phyloP scores from a whole-genome alignment of 2,888 invertebrate genomes.

The Mythimna lalbum region DNA sequence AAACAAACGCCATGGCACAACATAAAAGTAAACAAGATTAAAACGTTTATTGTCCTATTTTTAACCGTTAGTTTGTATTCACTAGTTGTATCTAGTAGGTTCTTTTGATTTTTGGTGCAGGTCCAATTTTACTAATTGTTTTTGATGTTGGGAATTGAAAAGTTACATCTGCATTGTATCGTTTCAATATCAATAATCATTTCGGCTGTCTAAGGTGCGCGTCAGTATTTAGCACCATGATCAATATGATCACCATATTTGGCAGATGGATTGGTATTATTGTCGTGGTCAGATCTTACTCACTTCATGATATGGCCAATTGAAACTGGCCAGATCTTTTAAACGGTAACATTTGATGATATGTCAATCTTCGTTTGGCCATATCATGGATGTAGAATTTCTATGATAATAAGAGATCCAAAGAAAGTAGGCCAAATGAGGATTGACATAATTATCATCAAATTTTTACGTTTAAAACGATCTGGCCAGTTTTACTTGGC shows the following conservation, averaged over 20 bases:
- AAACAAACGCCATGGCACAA: slow-evolving; percentile 29
- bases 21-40: slow-evolving; percentile 50
- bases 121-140: background rate
- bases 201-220: no score
- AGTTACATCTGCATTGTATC: background rate
- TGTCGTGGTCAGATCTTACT: no score
- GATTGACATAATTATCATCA: no score
- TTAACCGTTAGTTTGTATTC: slow-evolving; percentile 20
- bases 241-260: background rate
- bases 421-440: no score
- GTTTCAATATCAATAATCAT: background rate
- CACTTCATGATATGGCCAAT: no score
- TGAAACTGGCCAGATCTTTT: no score
- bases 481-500: no score
- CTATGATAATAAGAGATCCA: background rate
- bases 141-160: background rate
- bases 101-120: slow-evolving; percentile 24
- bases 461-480: no score
- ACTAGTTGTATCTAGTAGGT: no score
- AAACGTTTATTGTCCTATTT: slow-evolving; percentile 38
- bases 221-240: background rate
- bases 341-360: no score
- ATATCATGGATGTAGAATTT: no score
- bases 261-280: background rate
- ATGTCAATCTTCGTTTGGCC: no score